A percentile compares a stretch with the other conserved stretches of the same genome.
These are phyloP conservation scores for Melangyna quadrimaculata DNA, from an alignment of 2,888 invertebrate genomes.

Conservation along the genomic window DNA sequence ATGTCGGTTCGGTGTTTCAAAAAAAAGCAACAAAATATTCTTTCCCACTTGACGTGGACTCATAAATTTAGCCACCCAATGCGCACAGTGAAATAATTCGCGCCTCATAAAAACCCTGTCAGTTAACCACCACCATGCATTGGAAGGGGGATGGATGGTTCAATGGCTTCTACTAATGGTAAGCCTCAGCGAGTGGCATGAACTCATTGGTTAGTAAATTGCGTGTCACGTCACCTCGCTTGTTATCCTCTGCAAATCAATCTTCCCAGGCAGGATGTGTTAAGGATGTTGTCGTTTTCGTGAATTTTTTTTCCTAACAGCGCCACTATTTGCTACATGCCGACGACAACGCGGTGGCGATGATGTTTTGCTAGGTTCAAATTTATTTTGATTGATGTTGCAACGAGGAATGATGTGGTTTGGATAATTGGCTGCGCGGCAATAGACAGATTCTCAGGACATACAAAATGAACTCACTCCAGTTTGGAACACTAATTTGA, in stretches of 20 bases:
- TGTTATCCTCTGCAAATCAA: constrained; percentile 69
- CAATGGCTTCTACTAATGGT: constrained; percentile 14
- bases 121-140: not conserved
- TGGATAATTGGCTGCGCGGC: constrained; percentile 56
- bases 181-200: constrained; percentile 24
- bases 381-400: constrained; percentile 66
- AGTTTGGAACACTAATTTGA: constrained; percentile 27
- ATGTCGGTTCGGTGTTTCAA: not conserved
- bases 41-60: constrained; percentile 18
- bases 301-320: not conserved
- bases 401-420: constrained; percentile 58
- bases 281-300: not conserved
- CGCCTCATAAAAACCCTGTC: constrained; percentile 51
- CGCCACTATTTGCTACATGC: not conserved
- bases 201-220: constrained; percentile 67
- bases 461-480: constrained; percentile 38
- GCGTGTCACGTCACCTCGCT: constrained; percentile 69
- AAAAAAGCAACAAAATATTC: not conserved
- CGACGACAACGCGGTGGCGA: not conserved
- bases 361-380: constrained; percentile 51
- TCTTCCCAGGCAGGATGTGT: constrained; percentile 52
- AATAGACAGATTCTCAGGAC: constrained; percentile 43
- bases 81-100: constrained; percentile 37
- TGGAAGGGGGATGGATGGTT: constrained; percentile 15
- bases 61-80: constrained; percentile 38